Evolutionary conservation across 2,888 invertebrate genomes (phyloP).

Genomic region (Panzeria rudis): DNA sequence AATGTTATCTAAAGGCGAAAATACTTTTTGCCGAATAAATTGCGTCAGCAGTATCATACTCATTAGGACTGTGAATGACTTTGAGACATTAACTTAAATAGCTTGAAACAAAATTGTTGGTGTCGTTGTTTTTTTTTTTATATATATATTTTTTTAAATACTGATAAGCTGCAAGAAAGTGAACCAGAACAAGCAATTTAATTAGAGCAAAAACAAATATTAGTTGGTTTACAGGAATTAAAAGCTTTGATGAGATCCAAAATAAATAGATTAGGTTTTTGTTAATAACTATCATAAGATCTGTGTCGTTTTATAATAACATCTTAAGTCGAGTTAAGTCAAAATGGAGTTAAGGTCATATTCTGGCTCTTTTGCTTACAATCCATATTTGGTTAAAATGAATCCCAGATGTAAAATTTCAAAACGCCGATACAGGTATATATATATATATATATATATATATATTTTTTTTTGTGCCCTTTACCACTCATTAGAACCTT

Average conservation of each 20-base stretch:
- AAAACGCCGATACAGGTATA: too few relatives aligned
- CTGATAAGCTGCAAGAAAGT: constrained; percentile 11
- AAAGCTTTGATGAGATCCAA: background rate
- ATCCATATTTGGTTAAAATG: too few relatives aligned
- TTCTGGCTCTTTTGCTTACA: too few relatives aligned
- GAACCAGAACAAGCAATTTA: background rate
- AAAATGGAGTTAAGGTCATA: too few relatives aligned
- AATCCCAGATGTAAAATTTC: too few relatives aligned
- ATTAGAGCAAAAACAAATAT: background rate
- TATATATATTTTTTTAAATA: background rate
- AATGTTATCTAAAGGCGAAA: constrained; percentile 53
- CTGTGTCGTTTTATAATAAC: too few relatives aligned
- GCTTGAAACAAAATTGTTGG: background rate
- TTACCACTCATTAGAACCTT: too few relatives aligned
- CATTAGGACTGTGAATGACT: background rate
- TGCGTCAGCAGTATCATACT: constrained; percentile 38
- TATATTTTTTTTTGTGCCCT: too few relatives aligned
- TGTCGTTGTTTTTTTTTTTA: background rate
- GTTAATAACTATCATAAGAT: too few relatives aligned
- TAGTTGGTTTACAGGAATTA: background rate
- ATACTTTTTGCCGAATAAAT: constrained; percentile 7
- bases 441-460: too few relatives aligned
- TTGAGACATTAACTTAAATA: background rate
- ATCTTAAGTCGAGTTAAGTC: too few relatives aligned
- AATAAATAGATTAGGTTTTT: too few relatives aligned